Percentiles rank a stretch among this genome's conserved stretches.
phyloP scores from a whole-genome alignment of 2,888 invertebrate species.

The Papilio protenor region DNA sequence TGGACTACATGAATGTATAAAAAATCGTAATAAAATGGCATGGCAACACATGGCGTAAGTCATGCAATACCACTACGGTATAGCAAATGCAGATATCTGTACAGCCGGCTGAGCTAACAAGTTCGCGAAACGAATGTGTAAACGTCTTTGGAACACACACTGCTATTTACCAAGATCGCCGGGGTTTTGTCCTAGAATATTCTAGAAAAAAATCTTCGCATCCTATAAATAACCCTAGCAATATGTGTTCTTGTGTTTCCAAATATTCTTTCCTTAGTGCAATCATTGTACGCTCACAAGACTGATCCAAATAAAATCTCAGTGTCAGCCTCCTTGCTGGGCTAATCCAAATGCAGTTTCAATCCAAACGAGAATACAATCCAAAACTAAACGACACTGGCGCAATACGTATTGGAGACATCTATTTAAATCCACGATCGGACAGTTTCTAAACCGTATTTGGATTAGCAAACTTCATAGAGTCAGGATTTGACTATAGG shows the following conservation, averaged over 20 bases:
- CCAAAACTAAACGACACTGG: background rate
- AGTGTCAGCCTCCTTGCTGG: too few relatives aligned
- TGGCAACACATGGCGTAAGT: background rate
- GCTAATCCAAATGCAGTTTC: too few relatives aligned
- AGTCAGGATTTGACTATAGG: background rate
- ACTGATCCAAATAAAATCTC: too few relatives aligned
- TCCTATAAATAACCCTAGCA: background rate
- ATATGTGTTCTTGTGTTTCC: background rate
- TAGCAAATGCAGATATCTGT: background rate
- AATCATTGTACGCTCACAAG: too few relatives aligned
- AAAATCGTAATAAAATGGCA: background rate
- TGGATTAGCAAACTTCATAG: background rate
- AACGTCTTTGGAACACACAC: background rate
- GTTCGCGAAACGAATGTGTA: constrained; percentile 18
- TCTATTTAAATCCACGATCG: background rate
- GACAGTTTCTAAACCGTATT: background rate
- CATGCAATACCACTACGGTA: background rate
- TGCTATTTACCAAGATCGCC: background rate
- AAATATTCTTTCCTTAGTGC: background rate
- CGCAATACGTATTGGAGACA: background rate
- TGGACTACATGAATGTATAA: background rate
- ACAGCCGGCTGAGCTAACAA: constrained; percentile 9
- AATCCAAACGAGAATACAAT: too few relatives aligned
- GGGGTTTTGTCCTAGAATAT: background rate
- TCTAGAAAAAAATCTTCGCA: too few relatives aligned